Base-by-base conservation (phyloP, 2,113 vertebrate genomes). In the Illadopsis cleaveri region DNA sequence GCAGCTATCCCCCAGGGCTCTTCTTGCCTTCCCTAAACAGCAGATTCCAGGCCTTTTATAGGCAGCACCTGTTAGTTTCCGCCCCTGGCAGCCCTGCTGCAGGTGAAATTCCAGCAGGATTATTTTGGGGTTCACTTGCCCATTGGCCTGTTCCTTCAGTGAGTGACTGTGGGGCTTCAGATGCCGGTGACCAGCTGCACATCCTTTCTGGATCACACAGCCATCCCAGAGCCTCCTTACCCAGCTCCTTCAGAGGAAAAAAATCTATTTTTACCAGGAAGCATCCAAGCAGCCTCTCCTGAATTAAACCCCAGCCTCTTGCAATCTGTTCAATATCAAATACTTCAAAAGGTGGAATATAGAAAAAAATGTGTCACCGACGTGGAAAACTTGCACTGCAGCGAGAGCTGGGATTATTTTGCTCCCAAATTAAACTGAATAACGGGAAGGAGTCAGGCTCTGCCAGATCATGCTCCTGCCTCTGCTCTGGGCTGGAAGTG, bases 321-420 rank as follows among this genome's bases (percentile, higher is more conserved):
- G 90, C 97, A 98, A 98, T 96, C 97, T 97, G 97, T 96, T 98
- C 82, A 16, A 83, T 96, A 97, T 97, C 96, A 94, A 90, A 96
- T 97, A 92, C 96, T 97, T 98, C 96, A 97, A 96, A 98, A 96
- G 96, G 95, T 97, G 95, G 97, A 96, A 97, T 88, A 86, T n/a
- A 24, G 88, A 44, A 57, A 79, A 77, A 79, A 84, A 84, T 40
- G 92, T 97, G 95, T 86, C 76, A 48, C 54, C 4, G 0, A 86
- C 48, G n/a, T 15, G 50, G 90, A 69, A 89, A 95, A 82, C 54
- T 93, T 82, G 70, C 51, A 11, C 24, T 6, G 9, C 73, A 53
- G 82, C 0, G 1, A 85, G 87, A 44, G 66, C 38, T 20, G 50
- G 78, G 89, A 71, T 28, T 78, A 58, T 42, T 72, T 76, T 62